Base-by-base conservation (phyloP, 2,888 invertebrate species). In the Andrena bucephala region DNA sequence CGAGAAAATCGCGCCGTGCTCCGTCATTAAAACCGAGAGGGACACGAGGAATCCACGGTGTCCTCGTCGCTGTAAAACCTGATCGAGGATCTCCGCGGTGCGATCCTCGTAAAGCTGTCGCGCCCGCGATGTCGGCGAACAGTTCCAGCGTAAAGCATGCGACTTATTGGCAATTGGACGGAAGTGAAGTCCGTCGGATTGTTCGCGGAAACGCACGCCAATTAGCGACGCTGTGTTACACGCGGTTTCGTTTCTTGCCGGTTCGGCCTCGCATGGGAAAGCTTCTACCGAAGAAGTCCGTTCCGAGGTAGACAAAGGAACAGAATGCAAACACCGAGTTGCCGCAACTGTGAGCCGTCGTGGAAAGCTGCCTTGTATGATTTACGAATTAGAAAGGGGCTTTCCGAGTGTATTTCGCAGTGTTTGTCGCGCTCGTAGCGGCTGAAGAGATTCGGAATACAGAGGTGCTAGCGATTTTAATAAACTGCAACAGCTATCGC, bases 101-200 rank as follows among this genome's bases (percentile, higher is more conserved):
- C n/a, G 65, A 36, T 42, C 52, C 36, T 66, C 59, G 70, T 75
- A 75, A 75, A 69, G 60, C 67, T 10, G 54, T 67, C 42, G 63
- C 20, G 36, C 6, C 5, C 16, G 50, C 24, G 13, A n/a, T 10
- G 59, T 16, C n/a, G n/a, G 36, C 5, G 31, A 8, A 31, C 29
- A 36, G 48, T 6, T 42, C 20, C 54, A 27, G 52, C 60, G 48
- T 68, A 77, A 81, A 72, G 16, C 77, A 36, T 24, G 54, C 42
- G 72, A 81, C 72, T 81, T 81, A 81, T 81, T 77, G 77, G 62
- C 81, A 57, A 50, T 72, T 77, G 29, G 71, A 68, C 67, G 67
- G 72, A 77, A 80, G 42, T 48, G 31, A 72, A 36, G 42, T 52
- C 31, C 57, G 67, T 36, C 42, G 27, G n/a, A 1, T 42, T 60